Percentiles rank a stretch among this genome's conserved stretches.
Conservation (phyloP, 1,140 invertebrate genomes). For the Heterodera carotae region DNA sequence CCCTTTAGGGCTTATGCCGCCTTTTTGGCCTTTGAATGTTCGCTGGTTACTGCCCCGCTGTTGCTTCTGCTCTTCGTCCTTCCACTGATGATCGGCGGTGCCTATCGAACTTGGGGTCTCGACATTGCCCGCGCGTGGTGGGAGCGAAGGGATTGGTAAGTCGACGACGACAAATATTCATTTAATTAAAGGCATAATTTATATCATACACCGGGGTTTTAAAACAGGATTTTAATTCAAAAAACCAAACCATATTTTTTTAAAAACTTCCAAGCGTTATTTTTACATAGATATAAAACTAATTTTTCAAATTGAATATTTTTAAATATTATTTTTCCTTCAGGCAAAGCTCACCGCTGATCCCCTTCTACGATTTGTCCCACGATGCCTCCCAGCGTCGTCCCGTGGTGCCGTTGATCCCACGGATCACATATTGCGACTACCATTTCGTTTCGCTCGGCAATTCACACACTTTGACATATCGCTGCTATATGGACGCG, state of each 20-base stretch:
- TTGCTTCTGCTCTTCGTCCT: conserved; percentile 35
- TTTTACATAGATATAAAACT: neutral
- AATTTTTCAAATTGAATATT: neutral
- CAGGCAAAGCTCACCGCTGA: conserved; percentile 35
- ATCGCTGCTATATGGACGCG: conserved; percentile 41
- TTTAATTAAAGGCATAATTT: no score
- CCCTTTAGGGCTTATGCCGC: conserved; percentile 35
- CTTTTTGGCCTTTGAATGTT: conserved; percentile 33
- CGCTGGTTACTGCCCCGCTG: conserved; percentile 38
- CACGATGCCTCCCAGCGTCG: neutral
- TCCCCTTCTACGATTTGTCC: conserved; percentile 21
- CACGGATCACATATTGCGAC: conserved; percentile 38
- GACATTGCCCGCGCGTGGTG: conserved; percentile 46
- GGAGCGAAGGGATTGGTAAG: conserved; percentile 36
- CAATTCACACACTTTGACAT: conserved; percentile 31
- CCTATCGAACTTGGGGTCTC: conserved; percentile 38
- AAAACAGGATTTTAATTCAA: no score
- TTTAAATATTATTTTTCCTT: neutral
- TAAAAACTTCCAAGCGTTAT: no score
- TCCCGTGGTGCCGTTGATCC: conserved; percentile 33
- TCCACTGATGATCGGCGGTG: conserved; percentile 36
- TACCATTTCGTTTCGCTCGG: conserved; percentile 40
- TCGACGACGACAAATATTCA: no score
- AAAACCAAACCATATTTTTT: no score
- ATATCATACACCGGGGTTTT: no score